Evolutionary conservation across 2,797 vertebrate genomes (phyloP).

Genomic region (Zalophus californianus): DNA sequence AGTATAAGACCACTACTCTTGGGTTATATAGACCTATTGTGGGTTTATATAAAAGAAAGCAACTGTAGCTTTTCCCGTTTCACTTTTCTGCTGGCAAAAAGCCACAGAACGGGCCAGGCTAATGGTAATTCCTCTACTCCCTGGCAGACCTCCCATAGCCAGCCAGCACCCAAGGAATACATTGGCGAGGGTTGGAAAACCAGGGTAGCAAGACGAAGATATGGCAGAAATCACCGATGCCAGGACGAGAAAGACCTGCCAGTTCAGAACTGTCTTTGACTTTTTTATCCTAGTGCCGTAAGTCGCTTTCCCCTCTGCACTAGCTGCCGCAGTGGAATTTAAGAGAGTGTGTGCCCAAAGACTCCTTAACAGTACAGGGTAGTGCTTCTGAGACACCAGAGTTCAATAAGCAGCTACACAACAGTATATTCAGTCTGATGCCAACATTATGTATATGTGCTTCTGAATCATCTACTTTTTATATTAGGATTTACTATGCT

Average conservation of each 20-base stretch:
- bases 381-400: not conserved
- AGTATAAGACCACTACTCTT: accelerated
- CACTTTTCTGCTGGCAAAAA: not conserved
- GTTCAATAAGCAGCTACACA: not conserved
- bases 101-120: not conserved
- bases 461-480: not conserved
- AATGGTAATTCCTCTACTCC: not conserved
- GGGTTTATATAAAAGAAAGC: not conserved
- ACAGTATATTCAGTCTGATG: not conserved
- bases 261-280: not conserved
- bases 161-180: not conserved
- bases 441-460: not conserved
- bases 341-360: not conserved
- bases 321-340: not conserved
- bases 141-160: not conserved
- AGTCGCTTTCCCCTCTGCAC: not conserved
- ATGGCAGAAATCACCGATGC: not conserved
- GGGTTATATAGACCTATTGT: not conserved
- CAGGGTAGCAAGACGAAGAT: not conserved
- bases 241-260: not conserved
- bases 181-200: too few species aligned
- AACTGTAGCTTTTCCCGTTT: not conserved
- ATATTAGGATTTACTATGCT: not conserved
- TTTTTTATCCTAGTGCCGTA: not conserved
- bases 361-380: not conserved